These are phyloP conservation scores for Oxyruncus cristatus DNA, from an alignment of 2,113 vertebrate species.

Conservation along the genomic window DNA sequence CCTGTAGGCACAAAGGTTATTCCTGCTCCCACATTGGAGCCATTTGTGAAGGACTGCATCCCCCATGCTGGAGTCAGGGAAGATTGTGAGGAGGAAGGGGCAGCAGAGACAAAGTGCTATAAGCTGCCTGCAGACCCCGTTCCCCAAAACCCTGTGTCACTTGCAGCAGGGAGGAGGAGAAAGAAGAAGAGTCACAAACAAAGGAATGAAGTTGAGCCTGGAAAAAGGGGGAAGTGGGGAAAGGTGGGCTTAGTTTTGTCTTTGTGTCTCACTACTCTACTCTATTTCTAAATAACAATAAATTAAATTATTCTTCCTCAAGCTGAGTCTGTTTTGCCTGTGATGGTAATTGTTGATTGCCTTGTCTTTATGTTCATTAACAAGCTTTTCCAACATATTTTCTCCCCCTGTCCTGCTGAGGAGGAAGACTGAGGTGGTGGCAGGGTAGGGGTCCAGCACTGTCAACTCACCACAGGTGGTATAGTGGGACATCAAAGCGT, in stretches of 20 bases:
- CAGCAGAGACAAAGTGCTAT: neutral
- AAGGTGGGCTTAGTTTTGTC: neutral
- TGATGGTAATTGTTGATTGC: neutral
- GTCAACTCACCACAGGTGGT: neutral
- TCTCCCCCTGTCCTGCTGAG: neutral
- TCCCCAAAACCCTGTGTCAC: neutral
- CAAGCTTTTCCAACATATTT: neutral
- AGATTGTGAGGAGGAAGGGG: neutral
- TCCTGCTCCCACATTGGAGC: neutral
- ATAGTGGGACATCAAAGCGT: neutral
- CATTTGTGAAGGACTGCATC: neutral
- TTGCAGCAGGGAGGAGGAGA: neutral
- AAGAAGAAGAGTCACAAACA: neutral
- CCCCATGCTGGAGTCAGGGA: neutral
- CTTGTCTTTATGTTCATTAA: neutral
- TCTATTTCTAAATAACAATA: neutral
- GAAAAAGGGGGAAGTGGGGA: neutral
- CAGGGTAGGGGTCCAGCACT: neutral
- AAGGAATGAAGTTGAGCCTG: neutral
- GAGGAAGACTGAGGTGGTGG: neutral
- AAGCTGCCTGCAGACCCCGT: neutral
- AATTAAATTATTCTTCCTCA: neutral
- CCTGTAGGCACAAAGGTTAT: neutral
- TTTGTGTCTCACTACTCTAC: neutral
- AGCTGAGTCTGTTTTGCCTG: rapidly evolving